Evolutionary conservation across 2,113 vertebrate genomes (phyloP).

Genomic region (Dipodomys stephensi): DNA sequence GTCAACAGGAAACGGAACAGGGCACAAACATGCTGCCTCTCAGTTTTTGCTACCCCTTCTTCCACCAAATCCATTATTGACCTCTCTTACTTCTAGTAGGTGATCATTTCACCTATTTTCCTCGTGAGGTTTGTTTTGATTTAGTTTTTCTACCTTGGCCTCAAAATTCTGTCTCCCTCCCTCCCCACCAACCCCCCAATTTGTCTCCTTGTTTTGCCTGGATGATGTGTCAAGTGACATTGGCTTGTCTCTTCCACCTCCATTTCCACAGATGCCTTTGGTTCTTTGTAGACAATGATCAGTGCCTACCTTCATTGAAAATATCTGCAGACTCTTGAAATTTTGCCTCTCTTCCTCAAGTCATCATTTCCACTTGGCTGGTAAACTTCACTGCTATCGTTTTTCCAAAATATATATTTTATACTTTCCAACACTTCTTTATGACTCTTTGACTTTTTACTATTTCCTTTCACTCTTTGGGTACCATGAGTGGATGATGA

Average conservation of each 20-base stretch:
- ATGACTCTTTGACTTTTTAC: not conserved
- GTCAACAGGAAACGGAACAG: too few relatives aligned
- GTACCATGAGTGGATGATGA: not conserved
- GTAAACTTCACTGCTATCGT: not conserved
- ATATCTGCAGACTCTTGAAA: not conserved
- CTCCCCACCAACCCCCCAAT: not conserved
- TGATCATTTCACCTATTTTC: not conserved
- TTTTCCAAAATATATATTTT: not conserved
- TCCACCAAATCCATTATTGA: not conserved
- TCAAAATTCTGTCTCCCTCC: not conserved
- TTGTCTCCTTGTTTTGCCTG: not conserved
- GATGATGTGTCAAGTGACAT: not conserved
- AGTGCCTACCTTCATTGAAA: not conserved
- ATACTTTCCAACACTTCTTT: not conserved
- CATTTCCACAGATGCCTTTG: too few relatives aligned
- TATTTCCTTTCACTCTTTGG: slow-evolving; percentile 27
- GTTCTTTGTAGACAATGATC: not conserved
- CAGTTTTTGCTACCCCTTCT: not conserved
- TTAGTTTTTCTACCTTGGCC: not conserved
- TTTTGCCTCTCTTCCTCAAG: not conserved
- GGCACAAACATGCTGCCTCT: not conserved
- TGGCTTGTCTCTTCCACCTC: not conserved
- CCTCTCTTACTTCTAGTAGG: not conserved
- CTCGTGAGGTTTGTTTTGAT: not conserved
- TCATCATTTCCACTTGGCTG: not conserved